Evolutionary conservation across 2,113 vertebrate genomes (phyloP).

Genomic region (Numenius arquata): DNA sequence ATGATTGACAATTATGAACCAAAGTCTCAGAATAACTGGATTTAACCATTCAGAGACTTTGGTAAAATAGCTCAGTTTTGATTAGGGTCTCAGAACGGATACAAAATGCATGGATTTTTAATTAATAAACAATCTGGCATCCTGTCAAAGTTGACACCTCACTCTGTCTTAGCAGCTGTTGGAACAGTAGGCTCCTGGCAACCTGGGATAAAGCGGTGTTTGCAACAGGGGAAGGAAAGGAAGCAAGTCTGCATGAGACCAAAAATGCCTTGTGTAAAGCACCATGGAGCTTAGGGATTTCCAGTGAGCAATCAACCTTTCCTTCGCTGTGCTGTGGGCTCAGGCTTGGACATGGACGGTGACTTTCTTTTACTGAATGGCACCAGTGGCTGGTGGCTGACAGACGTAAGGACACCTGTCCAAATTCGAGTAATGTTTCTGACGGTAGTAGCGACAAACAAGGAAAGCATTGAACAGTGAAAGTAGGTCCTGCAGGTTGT

Average conservation of each 20-base stretch:
- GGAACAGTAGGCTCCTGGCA: slow-evolving; percentile 59
- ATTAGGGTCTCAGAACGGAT: not conserved
- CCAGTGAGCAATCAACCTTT: not conserved
- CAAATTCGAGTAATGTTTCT: not conserved
- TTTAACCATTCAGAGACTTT: not conserved
- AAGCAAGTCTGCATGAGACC: slow-evolving; percentile 31
- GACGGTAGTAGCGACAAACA: not conserved
- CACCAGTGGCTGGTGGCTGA: not conserved
- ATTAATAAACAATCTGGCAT: slow-evolving; percentile 32
- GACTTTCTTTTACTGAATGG: not conserved
- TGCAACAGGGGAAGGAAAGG: slow-evolving; percentile 50
- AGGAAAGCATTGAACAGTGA: slow-evolving; percentile 41
- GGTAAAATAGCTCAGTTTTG: not conserved
- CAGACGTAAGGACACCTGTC: not conserved
- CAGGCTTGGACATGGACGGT: not conserved
- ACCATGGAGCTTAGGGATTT: not conserved
- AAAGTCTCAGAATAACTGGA: not conserved
- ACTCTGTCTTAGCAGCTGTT: slow-evolving; percentile 49
- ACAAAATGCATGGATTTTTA: not conserved
- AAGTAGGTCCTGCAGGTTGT: slow-evolving; percentile 50
- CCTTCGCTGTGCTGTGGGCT: not conserved
- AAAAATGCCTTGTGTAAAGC: not conserved
- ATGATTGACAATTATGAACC: not conserved
- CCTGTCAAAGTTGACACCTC: slow-evolving; percentile 26
- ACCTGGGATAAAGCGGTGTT: slow-evolving; percentile 24